phyloP scores from a whole-genome alignment of 2,797 vertebrate species.

The Pachyuromys duprasi region DNA sequence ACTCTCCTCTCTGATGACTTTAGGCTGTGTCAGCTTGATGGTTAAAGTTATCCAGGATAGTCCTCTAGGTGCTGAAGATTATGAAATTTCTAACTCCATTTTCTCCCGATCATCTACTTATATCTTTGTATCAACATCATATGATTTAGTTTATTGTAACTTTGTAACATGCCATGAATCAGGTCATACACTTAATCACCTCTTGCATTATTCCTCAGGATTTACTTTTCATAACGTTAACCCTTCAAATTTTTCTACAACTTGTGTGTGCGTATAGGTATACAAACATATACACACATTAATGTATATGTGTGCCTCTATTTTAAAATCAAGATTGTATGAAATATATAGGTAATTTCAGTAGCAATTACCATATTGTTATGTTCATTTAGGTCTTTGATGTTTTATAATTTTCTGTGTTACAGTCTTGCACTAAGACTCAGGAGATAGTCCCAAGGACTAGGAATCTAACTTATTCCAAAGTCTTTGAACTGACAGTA shows the following conservation, averaged over 20 bases:
- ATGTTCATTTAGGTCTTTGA: too few species aligned
- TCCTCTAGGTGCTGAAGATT: neutral
- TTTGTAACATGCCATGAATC: neutral
- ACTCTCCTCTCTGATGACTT: neutral
- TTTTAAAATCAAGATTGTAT: neutral
- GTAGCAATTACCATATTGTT: neutral
- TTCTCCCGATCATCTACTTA: neutral
- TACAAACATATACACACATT: too few species aligned
- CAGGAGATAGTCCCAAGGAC: neutral
- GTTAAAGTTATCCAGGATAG: neutral
- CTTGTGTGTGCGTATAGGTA: neutral
- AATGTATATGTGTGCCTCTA: too few species aligned
- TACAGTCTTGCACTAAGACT: neutral
- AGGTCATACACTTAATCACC: too few species aligned
- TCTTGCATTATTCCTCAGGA: neutral
- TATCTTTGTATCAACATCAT: too few species aligned
- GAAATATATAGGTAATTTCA: neutral
- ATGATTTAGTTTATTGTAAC: neutral
- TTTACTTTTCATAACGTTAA: neutral
- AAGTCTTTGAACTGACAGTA: neutral
- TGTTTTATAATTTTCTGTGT: too few species aligned
- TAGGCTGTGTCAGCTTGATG: neutral
- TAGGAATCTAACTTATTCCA: neutral
- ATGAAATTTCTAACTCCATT: neutral
- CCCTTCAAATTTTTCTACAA: neutral